Evolutionary conservation across 2,797 vertebrate species (phyloP).

Genomic region (Coregonus ussuriensis): DNA sequence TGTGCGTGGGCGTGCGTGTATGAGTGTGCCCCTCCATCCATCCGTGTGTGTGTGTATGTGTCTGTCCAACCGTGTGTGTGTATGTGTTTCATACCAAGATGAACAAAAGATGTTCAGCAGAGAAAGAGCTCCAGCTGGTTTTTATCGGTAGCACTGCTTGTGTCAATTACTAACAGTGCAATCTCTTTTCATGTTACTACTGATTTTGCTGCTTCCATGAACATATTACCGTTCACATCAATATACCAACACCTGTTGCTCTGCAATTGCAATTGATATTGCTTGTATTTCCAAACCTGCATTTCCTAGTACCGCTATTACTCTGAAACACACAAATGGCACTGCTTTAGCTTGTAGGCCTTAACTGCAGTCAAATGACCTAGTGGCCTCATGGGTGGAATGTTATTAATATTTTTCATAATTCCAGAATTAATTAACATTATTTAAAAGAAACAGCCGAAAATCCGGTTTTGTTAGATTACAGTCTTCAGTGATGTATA

Average conservation of each 20-base stretch:
- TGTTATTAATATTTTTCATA: too few species aligned
- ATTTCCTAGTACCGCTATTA: neutral
- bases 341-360: conserved; percentile 1
- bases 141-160: conserved; percentile 53
- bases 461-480: too few species aligned
- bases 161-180: conserved; percentile 57
- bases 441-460: too few species aligned
- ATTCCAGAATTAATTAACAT: too few species aligned
- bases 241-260: conserved; percentile 16
- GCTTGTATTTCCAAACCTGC: neutral
- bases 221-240: conserved; percentile 17
- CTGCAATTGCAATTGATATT: neutral
- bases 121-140: conserved; percentile 61
- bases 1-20: neutral
- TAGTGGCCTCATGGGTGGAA: too few species aligned
- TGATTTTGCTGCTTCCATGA: conserved; percentile 38
- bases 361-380: too few species aligned
- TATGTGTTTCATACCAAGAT: conserved; percentile 57
- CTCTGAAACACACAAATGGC: neutral
- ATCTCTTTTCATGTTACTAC: conserved; percentile 56
- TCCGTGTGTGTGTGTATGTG: conserved; percentile 6
- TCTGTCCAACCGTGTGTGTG: conserved; percentile 9
- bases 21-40: neutral
- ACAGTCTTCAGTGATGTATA: too few species aligned
- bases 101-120: conserved; percentile 57